Percentiles rank a stretch among this genome's conserved stretches.
These are phyloP conservation scores for Ahaetulla prasina DNA, from an alignment of 2,113 vertebrate genomes.

Conservation along the genomic window DNA sequence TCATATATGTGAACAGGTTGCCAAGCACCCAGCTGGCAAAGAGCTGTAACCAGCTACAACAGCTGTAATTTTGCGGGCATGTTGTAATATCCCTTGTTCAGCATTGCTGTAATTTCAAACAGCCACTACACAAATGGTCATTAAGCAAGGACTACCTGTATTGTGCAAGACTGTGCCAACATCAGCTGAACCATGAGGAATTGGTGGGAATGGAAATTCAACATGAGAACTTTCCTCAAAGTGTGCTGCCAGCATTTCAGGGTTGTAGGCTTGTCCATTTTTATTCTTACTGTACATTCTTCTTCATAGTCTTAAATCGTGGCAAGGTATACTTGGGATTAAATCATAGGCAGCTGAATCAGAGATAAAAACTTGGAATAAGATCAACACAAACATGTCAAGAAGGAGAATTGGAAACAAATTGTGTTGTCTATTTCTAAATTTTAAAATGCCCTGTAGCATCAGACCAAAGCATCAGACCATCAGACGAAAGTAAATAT, in stretches of 20 bases:
- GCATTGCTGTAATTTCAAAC: too few relatives aligned
- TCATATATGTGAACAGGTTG: too few relatives aligned
- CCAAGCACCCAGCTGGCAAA: too few relatives aligned
- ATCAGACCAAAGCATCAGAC: not conserved
- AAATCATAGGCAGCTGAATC: not conserved
- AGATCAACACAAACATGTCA: not conserved
- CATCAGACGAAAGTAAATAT: not conserved
- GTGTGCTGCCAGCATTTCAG: not conserved
- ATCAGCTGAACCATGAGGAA: not conserved
- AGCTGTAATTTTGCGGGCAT: too few relatives aligned
- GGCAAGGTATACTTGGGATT: not conserved
- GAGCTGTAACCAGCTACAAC: too few relatives aligned
- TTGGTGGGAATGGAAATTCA: not conserved
- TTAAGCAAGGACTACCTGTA: too few relatives aligned
- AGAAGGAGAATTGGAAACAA: not conserved
- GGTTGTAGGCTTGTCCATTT: not conserved
- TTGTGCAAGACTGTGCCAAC: too few relatives aligned
- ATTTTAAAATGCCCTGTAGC: not conserved
- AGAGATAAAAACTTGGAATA: not conserved
- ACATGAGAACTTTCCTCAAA: not conserved
- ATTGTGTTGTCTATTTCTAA: not conserved
- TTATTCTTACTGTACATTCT: not conserved
- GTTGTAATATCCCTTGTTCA: too few relatives aligned
- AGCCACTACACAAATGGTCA: too few relatives aligned
- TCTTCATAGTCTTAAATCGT: not conserved